These are phyloP conservation scores for Conus betulinus DNA, from an alignment of 1,140 invertebrate species.

Conservation along the genomic window DNA sequence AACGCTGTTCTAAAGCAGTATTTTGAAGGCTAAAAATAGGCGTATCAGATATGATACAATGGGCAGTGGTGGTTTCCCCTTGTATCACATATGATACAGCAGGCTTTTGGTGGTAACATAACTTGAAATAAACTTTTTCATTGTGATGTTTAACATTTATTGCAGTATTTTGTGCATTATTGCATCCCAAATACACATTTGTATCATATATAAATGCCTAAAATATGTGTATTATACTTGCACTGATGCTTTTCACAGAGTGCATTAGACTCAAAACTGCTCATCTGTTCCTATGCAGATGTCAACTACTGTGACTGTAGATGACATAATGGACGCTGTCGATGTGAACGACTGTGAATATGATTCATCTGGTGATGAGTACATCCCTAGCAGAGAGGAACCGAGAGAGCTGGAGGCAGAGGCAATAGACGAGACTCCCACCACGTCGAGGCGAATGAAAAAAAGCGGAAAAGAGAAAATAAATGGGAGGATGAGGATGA, in stretches of 20 bases:
- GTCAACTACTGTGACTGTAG: background rate
- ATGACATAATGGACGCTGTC: conserved; percentile 3
- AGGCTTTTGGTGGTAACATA: background rate
- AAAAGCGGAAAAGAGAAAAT: too few relatives aligned
- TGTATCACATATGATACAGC: conserved; percentile 7
- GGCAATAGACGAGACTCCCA: too few relatives aligned
- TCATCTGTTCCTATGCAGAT: background rate
- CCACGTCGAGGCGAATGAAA: too few relatives aligned
- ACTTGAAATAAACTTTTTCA: background rate
- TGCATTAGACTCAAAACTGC: too few relatives aligned
- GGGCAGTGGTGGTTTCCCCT: background rate
- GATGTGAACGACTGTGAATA: background rate
- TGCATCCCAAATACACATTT: background rate
- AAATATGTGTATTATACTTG: background rate
- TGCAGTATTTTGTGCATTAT: background rate
- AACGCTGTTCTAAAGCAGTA: background rate
- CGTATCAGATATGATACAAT: conserved; percentile 5
- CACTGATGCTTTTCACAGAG: too few relatives aligned
- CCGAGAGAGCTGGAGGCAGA: background rate
- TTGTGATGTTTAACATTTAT: background rate
- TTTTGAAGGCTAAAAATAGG: background rate
- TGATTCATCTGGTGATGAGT: conserved; percentile 11
- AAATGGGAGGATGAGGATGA: too few relatives aligned
- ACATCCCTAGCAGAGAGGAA: background rate
- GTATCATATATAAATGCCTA: background rate